Base-by-base conservation (phyloP, 2,113 vertebrate species). In the Eptesicus fuscus region DNA sequence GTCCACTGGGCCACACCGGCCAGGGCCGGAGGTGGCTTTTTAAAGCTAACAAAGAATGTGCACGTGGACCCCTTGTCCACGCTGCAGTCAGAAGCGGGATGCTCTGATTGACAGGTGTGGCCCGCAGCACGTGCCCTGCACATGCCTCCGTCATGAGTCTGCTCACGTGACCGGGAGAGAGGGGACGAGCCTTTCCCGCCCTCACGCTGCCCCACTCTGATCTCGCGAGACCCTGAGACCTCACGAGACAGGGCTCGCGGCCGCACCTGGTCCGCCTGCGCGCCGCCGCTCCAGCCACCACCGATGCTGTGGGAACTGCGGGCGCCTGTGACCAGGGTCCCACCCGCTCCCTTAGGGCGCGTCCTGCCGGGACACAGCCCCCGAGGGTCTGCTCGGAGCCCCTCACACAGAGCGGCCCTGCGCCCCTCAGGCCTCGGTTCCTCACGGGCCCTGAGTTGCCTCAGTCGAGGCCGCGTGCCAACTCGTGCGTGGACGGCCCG, bases 81-180 rank as follows among this genome's bases (percentile, higher is more conserved):
- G 51, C 30, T 28, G 18, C 35, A 67, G 59, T 25, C 11, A 28
- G 56, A 32, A 61, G 69, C 17, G 40, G 37, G 3, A 49, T 5
- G 28, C n/a, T 69, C 17, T 69, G 83, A 42, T 12, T 25, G 91
- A 77, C 11, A 47, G 47, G 28, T 22, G 10, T 5, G 37, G 71
- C 9, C 20, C 51, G 30, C 42, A 37, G 42, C 14, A 8, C 42
- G 40, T 49, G 73, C 30, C 42, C 7, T 7, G 14, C 42, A 65
- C 63, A 2, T 18, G 73, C 14, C 7, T 16, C 71, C 7, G 13
- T 7, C 3, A 11, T 4, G 11, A 25, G 13, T 44, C 5, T 1
- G 44, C 73, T 18, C 73, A 47, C 44, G 16, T 30, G 73, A 76
- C 71, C 7, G 1, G 4, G 30, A 49, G 30, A 9, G 16, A 49